These are phyloP conservation scores for Mystacides longicornis DNA, from an alignment of 2,888 invertebrate species.

Conservation along the genomic window DNA sequence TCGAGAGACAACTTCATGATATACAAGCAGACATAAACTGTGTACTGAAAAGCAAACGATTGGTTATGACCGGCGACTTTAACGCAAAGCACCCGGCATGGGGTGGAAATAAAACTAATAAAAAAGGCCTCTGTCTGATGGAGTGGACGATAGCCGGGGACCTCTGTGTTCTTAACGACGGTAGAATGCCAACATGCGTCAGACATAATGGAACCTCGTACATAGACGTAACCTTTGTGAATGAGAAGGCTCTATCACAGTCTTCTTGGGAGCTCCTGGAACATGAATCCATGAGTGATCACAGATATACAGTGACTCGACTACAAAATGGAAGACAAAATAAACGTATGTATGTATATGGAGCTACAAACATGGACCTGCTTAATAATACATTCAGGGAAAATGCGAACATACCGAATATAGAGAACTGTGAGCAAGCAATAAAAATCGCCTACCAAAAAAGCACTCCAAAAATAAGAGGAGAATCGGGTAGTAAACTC, in stretches of 20 bases:
- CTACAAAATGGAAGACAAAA: too few species aligned
- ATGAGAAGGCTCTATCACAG: background rate
- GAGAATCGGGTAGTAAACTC: background rate
- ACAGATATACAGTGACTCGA: background rate
- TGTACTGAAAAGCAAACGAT: background rate
- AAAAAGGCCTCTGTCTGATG: background rate
- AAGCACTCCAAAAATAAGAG: background rate
- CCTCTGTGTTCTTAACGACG: background rate
- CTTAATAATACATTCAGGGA: background rate
- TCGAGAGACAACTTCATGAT: background rate
- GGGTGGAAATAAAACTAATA: background rate
- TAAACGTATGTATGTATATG: too few species aligned
- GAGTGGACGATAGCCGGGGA: background rate
- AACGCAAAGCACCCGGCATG: background rate
- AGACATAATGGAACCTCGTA: background rate
- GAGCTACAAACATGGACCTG: background rate
- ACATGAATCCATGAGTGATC: background rate
- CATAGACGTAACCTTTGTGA: background rate
- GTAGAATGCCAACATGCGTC: background rate
- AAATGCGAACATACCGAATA: background rate
- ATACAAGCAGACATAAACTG: background rate
- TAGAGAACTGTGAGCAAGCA: background rate
- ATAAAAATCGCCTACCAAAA: background rate
- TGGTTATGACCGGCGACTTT: background rate
- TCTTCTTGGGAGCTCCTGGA: background rate